phyloP scores from a whole-genome alignment of 2,797 vertebrate genomes.

The Oophaga sylvatica region DNA sequence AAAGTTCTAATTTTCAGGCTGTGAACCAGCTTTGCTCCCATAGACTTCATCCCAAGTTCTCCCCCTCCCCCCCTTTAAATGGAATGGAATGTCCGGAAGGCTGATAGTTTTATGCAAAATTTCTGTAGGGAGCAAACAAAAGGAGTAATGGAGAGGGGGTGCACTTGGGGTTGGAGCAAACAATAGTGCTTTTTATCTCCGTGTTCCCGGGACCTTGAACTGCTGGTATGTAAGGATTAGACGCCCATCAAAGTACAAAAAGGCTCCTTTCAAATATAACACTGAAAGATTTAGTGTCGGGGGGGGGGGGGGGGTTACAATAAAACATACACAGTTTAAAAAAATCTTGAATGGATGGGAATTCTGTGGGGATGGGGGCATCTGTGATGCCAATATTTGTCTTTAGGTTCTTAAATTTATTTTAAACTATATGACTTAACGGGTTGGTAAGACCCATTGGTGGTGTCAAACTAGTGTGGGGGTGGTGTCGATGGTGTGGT shows the following conservation, averaged over 20 bases:
- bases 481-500: no score
- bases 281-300: background rate
- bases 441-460: no score
- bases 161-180: slow-evolving; percentile 5
- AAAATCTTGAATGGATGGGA: background rate
- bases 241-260: background rate
- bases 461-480: no score
- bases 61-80: slow-evolving; percentile 3
- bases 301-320: background rate
- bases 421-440: no score
- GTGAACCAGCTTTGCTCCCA: slow-evolving; percentile 22
- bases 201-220: slow-evolving; percentile 47
- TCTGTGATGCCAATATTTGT: background rate
- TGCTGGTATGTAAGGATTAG: background rate
- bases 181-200: slow-evolving; percentile 58
- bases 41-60: background rate
- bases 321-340: background rate
- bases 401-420: background rate
- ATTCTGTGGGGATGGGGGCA: background rate
- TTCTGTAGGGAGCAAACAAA: slow-evolving; percentile 52
- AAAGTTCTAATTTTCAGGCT: slow-evolving; percentile 30
- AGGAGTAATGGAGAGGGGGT: slow-evolving; percentile 10
- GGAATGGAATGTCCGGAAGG: slow-evolving; percentile 62
- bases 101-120: slow-evolving; percentile 45
- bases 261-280: background rate